Evolutionary conservation across 2,888 invertebrate species (phyloP).

Genomic region (Phortica okadai): DNA sequence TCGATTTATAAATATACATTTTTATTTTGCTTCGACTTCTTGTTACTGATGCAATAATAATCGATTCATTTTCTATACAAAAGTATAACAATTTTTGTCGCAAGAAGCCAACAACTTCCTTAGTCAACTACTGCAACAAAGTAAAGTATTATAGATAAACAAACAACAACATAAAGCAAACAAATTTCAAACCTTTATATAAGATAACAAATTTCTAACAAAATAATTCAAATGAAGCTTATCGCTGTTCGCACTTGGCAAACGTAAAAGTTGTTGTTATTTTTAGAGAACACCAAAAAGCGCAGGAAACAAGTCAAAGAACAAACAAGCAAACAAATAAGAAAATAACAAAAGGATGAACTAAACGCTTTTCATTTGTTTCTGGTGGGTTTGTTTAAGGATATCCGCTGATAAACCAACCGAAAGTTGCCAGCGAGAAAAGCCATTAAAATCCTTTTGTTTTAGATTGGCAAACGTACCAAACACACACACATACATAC

Average conservation of each 20-base stretch:
- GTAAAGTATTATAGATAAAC: background rate
- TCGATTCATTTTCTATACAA: too few relatives aligned
- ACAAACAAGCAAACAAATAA: conserved; percentile 12
- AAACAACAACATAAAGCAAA: background rate
- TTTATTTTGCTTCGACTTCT: too few relatives aligned
- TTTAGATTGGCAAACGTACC: background rate
- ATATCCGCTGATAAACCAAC: conserved; percentile 63
- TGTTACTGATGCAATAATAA: too few relatives aligned
- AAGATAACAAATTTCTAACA: conserved; percentile 23
- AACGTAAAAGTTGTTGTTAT: conserved; percentile 3
- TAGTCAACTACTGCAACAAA: background rate
- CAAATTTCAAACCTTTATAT: conserved; percentile 10
- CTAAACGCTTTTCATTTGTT: conserved; percentile 66
- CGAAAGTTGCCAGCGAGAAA: conserved; percentile 36
- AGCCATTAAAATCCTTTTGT: conserved; percentile 35
- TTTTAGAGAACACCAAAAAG: conserved; percentile 4
- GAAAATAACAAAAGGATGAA: conserved; percentile 47
- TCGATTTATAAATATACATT: too few relatives aligned
- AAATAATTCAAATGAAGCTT: conserved; percentile 27
- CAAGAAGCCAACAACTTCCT: too few relatives aligned
- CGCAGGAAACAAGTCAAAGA: conserved; percentile 1
- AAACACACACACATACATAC: background rate
- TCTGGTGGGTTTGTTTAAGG: conserved; percentile 55
- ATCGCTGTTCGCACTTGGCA: conserved; percentile 10
- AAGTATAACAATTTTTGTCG: too few relatives aligned